Conservation (phyloP, 1,140 invertebrate genomes). For the Leptestheria dahalacensis region DNA sequence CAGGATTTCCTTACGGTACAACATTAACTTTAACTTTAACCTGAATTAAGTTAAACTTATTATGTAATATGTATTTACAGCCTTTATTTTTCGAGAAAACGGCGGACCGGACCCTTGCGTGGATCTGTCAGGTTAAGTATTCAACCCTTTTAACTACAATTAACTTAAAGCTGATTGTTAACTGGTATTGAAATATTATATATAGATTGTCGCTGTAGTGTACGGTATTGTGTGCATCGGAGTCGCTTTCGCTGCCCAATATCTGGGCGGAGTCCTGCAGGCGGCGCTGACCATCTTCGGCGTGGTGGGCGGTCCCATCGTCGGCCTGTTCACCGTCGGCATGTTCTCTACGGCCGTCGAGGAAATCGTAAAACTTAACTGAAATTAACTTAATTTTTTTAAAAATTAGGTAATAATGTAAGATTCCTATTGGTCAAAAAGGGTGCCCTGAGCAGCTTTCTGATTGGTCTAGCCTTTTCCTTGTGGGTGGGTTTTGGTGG, state of each 20-base stretch:
- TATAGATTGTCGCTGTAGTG: conserved; percentile 43
- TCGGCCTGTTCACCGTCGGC: conserved; percentile 60
- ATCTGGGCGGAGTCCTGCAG: conserved; percentile 54
- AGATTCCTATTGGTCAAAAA: too few relatives aligned
- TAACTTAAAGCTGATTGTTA: too few relatives aligned
- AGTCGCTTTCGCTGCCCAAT: conserved; percentile 55
- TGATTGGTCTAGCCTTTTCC: conserved; percentile 46
- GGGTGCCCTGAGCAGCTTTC: conserved; percentile 50
- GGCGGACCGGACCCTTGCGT: conserved; percentile 4
- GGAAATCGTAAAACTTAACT: conserved; percentile 36
- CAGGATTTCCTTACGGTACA: conserved; percentile 55
- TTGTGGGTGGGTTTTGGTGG: conserved; percentile 76
- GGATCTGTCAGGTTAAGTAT: conserved; percentile 35
- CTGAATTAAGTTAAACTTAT: conserved; percentile 18
- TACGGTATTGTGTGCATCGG: conserved; percentile 52
- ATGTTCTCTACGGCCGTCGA: conserved; percentile 49
- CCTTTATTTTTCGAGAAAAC: conserved; percentile 4
- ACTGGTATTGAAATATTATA: too few relatives aligned
- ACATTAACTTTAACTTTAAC: not conserved
- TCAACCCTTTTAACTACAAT: too few relatives aligned
- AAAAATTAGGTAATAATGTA: too few relatives aligned
- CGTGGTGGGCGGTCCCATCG: conserved; percentile 57
- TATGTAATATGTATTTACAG: not conserved
- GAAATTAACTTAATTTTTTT: too few relatives aligned
- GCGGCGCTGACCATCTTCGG: conserved; percentile 61